phyloP scores from a whole-genome alignment of 2,888 invertebrate species.

The Mycalesis mineus region DNA sequence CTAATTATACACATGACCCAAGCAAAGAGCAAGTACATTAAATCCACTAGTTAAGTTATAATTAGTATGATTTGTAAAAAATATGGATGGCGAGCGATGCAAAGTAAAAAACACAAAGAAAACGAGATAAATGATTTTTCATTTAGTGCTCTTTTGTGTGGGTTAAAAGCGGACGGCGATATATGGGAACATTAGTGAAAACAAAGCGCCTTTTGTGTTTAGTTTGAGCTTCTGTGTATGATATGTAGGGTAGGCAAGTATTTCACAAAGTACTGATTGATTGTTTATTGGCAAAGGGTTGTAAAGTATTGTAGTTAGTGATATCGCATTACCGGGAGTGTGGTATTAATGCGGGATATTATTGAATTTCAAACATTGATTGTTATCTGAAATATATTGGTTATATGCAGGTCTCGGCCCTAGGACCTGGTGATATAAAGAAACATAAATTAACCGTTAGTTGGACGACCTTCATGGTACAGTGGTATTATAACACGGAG shows the following conservation, averaged over 20 bases:
- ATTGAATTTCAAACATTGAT: too few species aligned
- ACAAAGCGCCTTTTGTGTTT: slow-evolving; percentile 55
- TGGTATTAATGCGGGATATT: too few species aligned
- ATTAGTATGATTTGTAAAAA: background rate
- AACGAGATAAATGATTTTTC: slow-evolving; percentile 59
- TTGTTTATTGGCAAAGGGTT: background rate
- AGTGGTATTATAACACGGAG: too few species aligned
- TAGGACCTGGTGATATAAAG: too few species aligned
- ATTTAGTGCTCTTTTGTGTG: slow-evolving; percentile 57
- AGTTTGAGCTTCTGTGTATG: slow-evolving; percentile 9
- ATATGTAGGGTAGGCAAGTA: slow-evolving; percentile 3
- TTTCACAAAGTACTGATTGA: background rate
- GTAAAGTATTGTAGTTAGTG: too few species aligned
- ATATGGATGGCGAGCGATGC: slow-evolving; percentile 1
- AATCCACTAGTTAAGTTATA: background rate
- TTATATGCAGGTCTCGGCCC: too few species aligned
- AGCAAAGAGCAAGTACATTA: background rate
- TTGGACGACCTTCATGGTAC: too few species aligned
- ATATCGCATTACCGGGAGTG: too few species aligned
- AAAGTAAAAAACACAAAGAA: slow-evolving; percentile 39
- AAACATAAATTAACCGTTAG: too few species aligned
- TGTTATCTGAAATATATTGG: too few species aligned
- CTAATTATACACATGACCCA: too few species aligned
- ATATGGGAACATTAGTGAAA: slow-evolving; percentile 62
- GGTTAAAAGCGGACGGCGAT: slow-evolving; percentile 56